phyloP scores from a whole-genome alignment of 2,113 vertebrate species.

The Centropristis striata region DNA sequence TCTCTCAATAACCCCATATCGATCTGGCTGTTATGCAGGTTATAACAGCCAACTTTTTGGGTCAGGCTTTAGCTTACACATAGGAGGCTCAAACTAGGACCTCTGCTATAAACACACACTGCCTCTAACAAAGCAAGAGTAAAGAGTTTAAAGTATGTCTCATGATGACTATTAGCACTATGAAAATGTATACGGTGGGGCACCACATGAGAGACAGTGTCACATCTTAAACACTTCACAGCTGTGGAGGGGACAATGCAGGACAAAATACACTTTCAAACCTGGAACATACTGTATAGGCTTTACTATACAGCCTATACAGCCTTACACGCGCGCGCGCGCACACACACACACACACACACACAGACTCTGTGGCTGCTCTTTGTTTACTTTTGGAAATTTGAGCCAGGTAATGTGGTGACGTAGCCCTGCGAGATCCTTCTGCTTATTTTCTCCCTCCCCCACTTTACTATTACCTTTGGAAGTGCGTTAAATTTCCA shows the following conservation, averaged over 20 bases:
- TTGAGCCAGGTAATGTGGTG: slow-evolving; percentile 72
- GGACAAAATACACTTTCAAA: slow-evolving; percentile 7
- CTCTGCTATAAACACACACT: slow-evolving; percentile 12
- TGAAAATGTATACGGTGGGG: neutral
- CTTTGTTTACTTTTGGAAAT: slow-evolving; percentile 81
- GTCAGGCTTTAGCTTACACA: neutral
- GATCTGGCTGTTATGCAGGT: too few relatives aligned
- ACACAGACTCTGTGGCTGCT: neutral
- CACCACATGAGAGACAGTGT: slow-evolving; percentile 15
- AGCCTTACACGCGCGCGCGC: slow-evolving; percentile 7
- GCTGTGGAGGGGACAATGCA: neutral
- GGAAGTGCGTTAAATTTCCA: neutral
- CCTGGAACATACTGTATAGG: neutral
- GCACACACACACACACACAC: slow-evolving; percentile 6
- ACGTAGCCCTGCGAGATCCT: slow-evolving; percentile 37
- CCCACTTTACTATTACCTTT: slow-evolving; percentile 5
- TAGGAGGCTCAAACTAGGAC: neutral
- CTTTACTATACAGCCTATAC: neutral
- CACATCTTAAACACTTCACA: slow-evolving; percentile 11
- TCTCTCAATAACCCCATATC: too few relatives aligned
- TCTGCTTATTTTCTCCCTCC: slow-evolving; percentile 1
- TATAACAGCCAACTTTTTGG: neutral
- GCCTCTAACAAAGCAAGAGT: neutral
- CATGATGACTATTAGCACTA: neutral
- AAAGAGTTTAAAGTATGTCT: neutral